These are phyloP conservation scores for Saccopteryx bilineata DNA, from an alignment of 2,113 vertebrate species.

Conservation along the genomic window DNA sequence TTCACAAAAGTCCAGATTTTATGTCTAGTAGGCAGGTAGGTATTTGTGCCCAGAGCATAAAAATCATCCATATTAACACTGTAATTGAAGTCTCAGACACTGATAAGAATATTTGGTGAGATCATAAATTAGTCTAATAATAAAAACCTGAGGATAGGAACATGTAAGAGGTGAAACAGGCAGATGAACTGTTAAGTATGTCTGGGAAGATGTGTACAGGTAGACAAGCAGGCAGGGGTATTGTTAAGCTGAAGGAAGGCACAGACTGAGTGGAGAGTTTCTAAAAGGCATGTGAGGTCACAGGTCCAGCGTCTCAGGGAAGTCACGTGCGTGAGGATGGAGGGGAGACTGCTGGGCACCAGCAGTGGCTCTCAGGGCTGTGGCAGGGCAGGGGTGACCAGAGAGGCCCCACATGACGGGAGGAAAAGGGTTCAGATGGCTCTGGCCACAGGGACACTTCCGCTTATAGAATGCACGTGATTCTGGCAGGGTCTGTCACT, in stretches of 20 bases:
- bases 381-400: rapidly evolving
- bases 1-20: neutral
- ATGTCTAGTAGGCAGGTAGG: neutral
- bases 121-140: neutral
- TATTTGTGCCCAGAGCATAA: neutral
- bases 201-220: neutral
- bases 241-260: neutral
- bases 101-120: neutral
- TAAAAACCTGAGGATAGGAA: neutral
- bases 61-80: neutral
- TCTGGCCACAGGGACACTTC: neutral
- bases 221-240: neutral
- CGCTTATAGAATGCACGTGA: neutral
- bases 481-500: neutral
- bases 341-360: rapidly evolving
- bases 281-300: neutral
- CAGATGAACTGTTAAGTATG: neutral
- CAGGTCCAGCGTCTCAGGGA: no score
- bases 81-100: neutral
- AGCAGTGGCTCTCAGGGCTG: neutral
- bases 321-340: neutral
- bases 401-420: rapidly evolving
- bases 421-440: neutral
- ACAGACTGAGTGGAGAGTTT: neutral
- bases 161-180: neutral